These are phyloP conservation scores for Microplitis demolitor DNA, from an alignment of 1,140 invertebrate genomes.

Conservation along the genomic window DNA sequence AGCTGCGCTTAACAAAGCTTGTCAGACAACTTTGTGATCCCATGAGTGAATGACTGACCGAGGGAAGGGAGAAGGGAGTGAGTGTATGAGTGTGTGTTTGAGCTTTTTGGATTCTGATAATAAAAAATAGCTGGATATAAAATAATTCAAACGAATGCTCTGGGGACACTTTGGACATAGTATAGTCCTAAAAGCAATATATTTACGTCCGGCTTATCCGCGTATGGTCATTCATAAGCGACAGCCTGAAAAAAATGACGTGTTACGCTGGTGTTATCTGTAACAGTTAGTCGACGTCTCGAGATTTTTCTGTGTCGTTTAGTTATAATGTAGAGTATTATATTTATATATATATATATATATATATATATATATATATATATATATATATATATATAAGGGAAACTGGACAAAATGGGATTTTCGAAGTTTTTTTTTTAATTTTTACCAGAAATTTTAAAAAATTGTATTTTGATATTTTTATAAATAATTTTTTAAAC, in stretches of 20 bases:
- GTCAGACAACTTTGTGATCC: not conserved
- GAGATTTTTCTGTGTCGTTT: conserved; percentile 25
- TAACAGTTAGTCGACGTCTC: conserved; percentile 34
- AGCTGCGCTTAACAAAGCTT: not conserved
- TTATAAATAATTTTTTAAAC: no score
- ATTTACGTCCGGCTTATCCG: conserved; percentile 36
- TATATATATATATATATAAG: no score
- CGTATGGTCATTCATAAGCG: conserved; percentile 38
- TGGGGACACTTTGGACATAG: conserved; percentile 5
- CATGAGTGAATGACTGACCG: not conserved
- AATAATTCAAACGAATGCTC: conserved; percentile 41
- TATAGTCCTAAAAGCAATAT: conserved; percentile 28
- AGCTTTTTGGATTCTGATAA: conserved; percentile 27
- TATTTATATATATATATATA: no score
- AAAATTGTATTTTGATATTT: no score
- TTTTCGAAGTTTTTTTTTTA: no score
- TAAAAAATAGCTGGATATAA: conserved; percentile 40
- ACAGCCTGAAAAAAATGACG: conserved; percentile 24
- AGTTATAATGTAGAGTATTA: not conserved
- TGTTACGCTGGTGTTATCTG: conserved; percentile 31
- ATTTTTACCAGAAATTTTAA: no score
- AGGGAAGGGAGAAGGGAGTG: no score
- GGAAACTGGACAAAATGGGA: no score
- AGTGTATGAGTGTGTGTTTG: not conserved
- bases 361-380: no score